A percentile compares a stretch with the other conserved stretches of the same genome.
Conservation (phyloP, 2,113 vertebrate genomes). For the Chaetops frenatus region DNA sequence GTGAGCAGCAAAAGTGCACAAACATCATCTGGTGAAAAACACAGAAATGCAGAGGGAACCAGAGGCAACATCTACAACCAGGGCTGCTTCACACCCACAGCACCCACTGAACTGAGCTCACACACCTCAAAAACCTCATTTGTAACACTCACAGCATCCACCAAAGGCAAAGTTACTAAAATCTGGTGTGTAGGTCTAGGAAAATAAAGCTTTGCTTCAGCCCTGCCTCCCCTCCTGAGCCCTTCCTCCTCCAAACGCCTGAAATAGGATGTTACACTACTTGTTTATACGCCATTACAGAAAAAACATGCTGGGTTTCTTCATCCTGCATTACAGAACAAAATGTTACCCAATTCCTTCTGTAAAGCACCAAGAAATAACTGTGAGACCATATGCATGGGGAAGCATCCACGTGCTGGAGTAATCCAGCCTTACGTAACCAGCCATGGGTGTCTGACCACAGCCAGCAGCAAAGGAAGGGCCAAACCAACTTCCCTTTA, state of each 20-base stretch:
- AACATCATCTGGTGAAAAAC: neutral
- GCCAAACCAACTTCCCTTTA: neutral
- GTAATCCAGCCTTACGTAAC: slow-evolving; percentile 3
- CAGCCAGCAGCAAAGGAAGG: neutral
- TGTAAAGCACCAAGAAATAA: neutral
- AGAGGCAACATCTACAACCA: neutral
- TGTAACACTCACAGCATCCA: neutral
- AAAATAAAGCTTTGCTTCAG: neutral
- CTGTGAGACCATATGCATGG: slow-evolving; percentile 17
- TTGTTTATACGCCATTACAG: slow-evolving; percentile 24
- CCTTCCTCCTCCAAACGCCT: neutral
- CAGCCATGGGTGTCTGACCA: neutral
- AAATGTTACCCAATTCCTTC: slow-evolving; percentile 44
- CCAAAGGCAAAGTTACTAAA: neutral
- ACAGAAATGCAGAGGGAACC: neutral
- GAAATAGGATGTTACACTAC: slow-evolving; percentile 42
- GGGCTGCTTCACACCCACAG: neutral
- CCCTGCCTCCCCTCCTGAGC: neutral
- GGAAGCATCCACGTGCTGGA: slow-evolving; percentile 14
- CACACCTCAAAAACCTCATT: neutral
- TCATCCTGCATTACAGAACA: slow-evolving; percentile 31
- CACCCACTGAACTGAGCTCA: accelerated
- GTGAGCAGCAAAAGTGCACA: neutral
- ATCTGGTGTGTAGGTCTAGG: neutral
- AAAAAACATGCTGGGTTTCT: neutral